Evolutionary conservation across 2,797 vertebrate species (phyloP).

Genomic region (Falco columbarius): DNA sequence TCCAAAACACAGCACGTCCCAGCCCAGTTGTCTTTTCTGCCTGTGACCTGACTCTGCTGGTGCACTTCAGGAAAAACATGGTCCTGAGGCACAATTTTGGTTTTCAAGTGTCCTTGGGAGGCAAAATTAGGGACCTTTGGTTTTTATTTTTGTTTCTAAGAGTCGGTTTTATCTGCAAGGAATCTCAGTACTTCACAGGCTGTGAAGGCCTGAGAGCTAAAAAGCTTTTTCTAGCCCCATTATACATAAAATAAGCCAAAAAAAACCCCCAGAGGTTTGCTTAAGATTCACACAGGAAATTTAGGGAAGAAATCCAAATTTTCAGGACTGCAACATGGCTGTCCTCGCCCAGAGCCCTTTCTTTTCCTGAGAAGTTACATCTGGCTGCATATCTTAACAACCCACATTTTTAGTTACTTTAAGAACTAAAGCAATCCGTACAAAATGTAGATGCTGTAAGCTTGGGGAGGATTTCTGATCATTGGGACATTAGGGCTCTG

Average conservation of each 20-base stretch:
- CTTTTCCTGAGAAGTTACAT: background rate
- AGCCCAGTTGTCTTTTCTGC: background rate
- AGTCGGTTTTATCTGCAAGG: accelerated
- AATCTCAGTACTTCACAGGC: background rate
- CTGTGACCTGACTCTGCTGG: background rate
- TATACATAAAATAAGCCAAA: background rate
- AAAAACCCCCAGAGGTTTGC: background rate
- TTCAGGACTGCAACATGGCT: background rate
- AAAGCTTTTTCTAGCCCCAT: background rate
- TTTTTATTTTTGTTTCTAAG: slow-evolving; percentile 6
- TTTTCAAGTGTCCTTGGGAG: background rate
- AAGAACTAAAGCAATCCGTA: background rate
- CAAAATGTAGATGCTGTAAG: background rate
- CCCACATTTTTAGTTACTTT: background rate
- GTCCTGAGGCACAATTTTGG: background rate
- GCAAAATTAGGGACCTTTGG: background rate
- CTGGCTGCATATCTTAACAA: background rate
- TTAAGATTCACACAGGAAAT: background rate
- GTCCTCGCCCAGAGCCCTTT: background rate
- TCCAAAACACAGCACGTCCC: background rate
- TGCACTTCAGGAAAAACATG: background rate
- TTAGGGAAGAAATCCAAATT: background rate
- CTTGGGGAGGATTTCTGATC: background rate
- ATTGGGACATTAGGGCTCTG: background rate
- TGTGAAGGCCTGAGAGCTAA: background rate